phyloP scores from a whole-genome alignment of 2,113 vertebrate species.

The Sebastes schlegelii region DNA sequence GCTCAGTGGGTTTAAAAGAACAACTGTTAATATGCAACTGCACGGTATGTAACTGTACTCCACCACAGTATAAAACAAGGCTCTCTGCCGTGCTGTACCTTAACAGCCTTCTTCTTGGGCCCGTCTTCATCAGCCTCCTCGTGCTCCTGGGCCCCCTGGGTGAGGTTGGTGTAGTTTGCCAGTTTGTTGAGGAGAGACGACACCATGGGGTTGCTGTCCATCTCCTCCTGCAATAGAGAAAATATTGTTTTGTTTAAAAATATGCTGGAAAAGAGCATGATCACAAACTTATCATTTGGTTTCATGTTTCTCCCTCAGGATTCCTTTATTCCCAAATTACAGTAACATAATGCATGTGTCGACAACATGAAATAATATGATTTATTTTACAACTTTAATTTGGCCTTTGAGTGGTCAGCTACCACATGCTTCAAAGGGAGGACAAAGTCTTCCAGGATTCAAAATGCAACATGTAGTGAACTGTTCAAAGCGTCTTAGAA shows the following conservation, averaged over 20 bases:
- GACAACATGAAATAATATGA: too few species aligned
- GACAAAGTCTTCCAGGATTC: not conserved
- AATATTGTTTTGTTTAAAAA: not conserved
- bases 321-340: not conserved
- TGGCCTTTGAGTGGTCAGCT: not conserved
- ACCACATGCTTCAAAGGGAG: not conserved
- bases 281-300: not conserved
- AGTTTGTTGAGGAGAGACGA: slow-evolving; percentile 96
- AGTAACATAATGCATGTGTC: too few species aligned
- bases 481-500: slow-evolving; percentile 54
- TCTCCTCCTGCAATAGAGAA: slow-evolving; percentile 90
- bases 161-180: slow-evolving; percentile 96
- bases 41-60: not conserved
- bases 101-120: slow-evolving; percentile 84
- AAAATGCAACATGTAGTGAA: slow-evolving; percentile 31
- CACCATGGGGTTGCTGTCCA: slow-evolving; percentile 99
- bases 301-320: not conserved
- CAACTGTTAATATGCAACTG: slow-evolving; percentile 24
- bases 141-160: slow-evolving; percentile 95
- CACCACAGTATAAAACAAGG: not conserved
- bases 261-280: not conserved
- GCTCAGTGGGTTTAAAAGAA: slow-evolving; percentile 25
- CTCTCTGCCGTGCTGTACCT: slow-evolving; percentile 66
- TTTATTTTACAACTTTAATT: not conserved
- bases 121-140: slow-evolving; percentile 93